Conservation (phyloP, 2,888 invertebrate genomes). For the Phalera bucephala region DNA sequence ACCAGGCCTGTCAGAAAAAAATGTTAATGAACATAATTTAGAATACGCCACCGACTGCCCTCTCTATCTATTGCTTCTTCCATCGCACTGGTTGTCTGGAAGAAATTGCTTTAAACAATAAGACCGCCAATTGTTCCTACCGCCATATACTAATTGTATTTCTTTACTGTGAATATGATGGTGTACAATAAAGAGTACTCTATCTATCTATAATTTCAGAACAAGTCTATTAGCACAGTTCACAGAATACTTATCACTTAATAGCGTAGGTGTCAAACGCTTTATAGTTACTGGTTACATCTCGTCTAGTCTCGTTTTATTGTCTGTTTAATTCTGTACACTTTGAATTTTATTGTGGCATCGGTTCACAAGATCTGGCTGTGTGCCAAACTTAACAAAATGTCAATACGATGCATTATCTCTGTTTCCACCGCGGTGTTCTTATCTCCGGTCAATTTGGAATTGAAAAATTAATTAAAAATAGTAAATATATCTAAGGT, state of each 20-base stretch:
- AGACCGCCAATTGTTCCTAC: background rate
- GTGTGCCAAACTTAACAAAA: conserved; percentile 66
- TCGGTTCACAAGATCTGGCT: conserved; percentile 61
- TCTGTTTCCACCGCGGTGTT: conserved; percentile 48
- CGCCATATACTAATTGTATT: background rate
- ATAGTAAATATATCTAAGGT: background rate
- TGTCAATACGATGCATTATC: conserved; percentile 80
- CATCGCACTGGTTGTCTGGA: no score
- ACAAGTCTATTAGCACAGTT: conserved; percentile 3
- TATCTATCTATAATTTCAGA: no score
- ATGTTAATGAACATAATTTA: no score
- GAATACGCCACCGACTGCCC: no score
- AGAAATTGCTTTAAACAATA: no score
- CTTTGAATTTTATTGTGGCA: conserved; percentile 67
- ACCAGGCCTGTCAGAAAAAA: no score
- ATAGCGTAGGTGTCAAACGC: conserved; percentile 18
- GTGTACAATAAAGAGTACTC: no score
- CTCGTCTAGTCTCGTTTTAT: conserved; percentile 48
- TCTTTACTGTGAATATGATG: no score
- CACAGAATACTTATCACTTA: conserved; percentile 4
- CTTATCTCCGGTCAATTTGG: conserved; percentile 36
- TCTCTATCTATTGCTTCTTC: no score
- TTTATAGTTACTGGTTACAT: conserved; percentile 47
- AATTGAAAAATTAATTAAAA: background rate
- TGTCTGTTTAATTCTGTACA: conserved; percentile 64